Percentiles rank a stretch among this genome's conserved stretches.
phyloP scores from a whole-genome alignment of 2,797 vertebrate species.

The Anguilla megastoma region DNA sequence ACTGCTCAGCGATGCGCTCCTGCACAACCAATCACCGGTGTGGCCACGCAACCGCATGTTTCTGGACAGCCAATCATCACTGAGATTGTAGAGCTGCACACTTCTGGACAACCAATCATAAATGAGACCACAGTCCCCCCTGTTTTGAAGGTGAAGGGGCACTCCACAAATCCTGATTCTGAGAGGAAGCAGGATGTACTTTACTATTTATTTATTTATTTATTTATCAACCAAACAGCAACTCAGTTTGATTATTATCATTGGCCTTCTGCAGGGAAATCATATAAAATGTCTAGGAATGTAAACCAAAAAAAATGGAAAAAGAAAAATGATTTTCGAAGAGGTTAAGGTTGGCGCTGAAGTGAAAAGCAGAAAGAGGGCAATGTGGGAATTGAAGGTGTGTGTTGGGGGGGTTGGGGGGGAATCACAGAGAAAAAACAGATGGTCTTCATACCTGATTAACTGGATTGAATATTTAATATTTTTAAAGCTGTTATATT shows the following conservation, averaged over 20 bases:
- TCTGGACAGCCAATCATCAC: no score
- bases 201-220: no score
- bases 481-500: not conserved
- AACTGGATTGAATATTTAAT: not conserved
- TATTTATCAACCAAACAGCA: not conserved
- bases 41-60: no score
- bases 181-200: no score
- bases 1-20: no score
- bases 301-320: not conserved
- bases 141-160: no score
- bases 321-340: not conserved
- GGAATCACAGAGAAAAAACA: not conserved
- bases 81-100: no score
- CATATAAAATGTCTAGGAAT: not conserved
- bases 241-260: not conserved
- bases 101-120: not conserved
- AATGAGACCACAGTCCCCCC: not conserved
- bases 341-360: not conserved
- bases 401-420: not conserved
- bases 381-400: not conserved
- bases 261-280: not conserved
- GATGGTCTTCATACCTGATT: conserved; percentile 11
- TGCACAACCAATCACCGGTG: no score
- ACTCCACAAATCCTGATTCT: no score
- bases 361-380: not conserved